phyloP scores from a whole-genome alignment of 2,113 vertebrate genomes.

The Menura novaehollandiae region DNA sequence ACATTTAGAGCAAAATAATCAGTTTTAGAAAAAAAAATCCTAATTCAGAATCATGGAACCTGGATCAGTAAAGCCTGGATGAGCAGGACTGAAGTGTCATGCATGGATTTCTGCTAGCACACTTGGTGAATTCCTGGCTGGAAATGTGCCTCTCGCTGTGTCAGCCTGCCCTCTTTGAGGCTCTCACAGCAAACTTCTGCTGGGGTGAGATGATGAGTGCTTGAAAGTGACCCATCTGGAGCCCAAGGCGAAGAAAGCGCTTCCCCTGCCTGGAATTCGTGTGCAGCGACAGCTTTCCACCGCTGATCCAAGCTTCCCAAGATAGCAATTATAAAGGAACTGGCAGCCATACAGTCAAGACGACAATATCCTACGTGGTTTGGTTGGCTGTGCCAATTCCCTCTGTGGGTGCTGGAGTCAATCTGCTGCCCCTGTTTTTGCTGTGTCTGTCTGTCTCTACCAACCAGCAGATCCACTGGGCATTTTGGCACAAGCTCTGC shows the following conservation, averaged over 20 bases:
- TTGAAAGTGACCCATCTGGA: conserved; percentile 27
- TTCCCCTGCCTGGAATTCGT: background rate
- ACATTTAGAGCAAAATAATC: background rate
- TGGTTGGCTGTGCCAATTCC: background rate
- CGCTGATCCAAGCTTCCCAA: background rate
- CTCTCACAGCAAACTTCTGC: background rate
- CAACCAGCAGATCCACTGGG: conserved; percentile 3
- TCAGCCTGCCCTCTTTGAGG: background rate
- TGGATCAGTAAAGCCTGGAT: background rate
- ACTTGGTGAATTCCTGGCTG: background rate
- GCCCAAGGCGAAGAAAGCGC: background rate
- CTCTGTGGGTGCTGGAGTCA: background rate
- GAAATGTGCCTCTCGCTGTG: background rate
- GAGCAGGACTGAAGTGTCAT: background rate
- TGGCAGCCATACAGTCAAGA: background rate
- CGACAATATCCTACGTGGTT: background rate
- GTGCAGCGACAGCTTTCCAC: background rate
- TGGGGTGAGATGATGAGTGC: background rate
- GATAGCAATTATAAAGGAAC: background rate
- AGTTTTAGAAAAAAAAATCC: background rate
- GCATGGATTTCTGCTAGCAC: background rate
- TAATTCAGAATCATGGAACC: background rate
- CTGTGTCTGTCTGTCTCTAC: background rate
- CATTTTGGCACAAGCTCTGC: conserved; percentile 45
- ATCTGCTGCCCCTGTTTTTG: background rate